Base-by-base conservation (phyloP, 2,888 invertebrate genomes). In the Furcula furcula region DNA sequence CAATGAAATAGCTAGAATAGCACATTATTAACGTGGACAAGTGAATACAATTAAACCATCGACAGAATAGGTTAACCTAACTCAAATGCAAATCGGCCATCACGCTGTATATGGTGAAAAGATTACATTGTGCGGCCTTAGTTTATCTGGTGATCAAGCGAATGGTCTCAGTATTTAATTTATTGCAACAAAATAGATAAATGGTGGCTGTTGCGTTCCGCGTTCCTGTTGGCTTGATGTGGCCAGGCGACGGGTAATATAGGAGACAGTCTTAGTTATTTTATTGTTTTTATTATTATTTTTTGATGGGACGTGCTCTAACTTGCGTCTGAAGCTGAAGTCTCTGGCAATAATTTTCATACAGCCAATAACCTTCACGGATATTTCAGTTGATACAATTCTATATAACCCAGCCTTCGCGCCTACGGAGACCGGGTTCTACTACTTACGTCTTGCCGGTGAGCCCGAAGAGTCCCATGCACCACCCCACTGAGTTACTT, bases 171-270 rank as follows among this genome's bases (percentile, higher is more conserved):
- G 66, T 65, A 70, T 84, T 81, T 84, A 85, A 85, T 83, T 86
- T 86, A 86, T 86, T 73, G 85, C 77, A 81, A 84, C 84, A 83
- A 78, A 83, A 77, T 74, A 82, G 82, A 82, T 83, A 85, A 79
- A 84, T 79, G 71, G 72, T 63, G 53, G 71, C 67, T 69, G 66
- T 63, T 51, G 52, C 76, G 72, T 81, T 85, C 85, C 85, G 86
- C 84, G 83, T 86, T 83, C 82, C 76, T 69, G 62, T 70, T 39
- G 36, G 31, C 27, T 27, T 38, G 36, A 37, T 36, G 26, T 11
- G 27, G 20, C 49, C 54, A 56, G 16, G 18, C 34, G 13, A 7
- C 34, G 10, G 10, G 31, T 12, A 2, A 40, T 41, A 20, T 10
- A 27, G 13, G 3, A 42, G 53, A 55, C 45, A 29, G 18, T 40